phyloP scores from a whole-genome alignment of 2,113 vertebrate genomes.

The Ameiurus melas region DNA sequence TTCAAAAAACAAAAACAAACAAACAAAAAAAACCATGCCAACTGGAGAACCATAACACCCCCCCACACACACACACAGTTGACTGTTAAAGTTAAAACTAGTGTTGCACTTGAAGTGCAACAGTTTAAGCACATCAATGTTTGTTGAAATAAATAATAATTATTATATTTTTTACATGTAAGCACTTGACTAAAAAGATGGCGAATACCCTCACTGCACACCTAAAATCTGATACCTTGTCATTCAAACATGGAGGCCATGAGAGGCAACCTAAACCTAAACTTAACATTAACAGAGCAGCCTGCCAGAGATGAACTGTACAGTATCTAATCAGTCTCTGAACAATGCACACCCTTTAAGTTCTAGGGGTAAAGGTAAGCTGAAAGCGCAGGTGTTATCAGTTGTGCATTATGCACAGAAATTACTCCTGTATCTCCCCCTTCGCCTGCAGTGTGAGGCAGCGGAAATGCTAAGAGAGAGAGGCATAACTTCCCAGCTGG shows the following conservation, averaged over 20 bases:
- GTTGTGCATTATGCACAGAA: slow-evolving; percentile 49
- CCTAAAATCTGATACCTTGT: not conserved
- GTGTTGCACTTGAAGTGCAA: not conserved
- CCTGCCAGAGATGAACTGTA: not conserved
- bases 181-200: not conserved
- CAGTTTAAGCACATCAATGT: not conserved
- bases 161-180: not conserved
- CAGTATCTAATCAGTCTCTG: not conserved
- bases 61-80: too few species aligned
- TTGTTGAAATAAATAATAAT: not conserved
- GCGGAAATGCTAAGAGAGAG: slow-evolving; percentile 51
- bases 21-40: too few species aligned
- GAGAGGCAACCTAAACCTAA: not conserved
- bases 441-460: slow-evolving; percentile 50
- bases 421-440: slow-evolving; percentile 53
- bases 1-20: too few species aligned
- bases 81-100: not conserved
- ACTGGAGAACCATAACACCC: too few species aligned
- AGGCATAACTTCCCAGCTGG: slow-evolving; percentile 62
- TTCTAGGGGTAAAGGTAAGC: slow-evolving; percentile 3
- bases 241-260: not conserved
- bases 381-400: slow-evolving; percentile 36
- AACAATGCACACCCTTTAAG: not conserved
- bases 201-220: not conserved
- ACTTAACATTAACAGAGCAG: not conserved